Conservation (phyloP, 2,888 invertebrate species). For the Thymelicus lineola region DNA sequence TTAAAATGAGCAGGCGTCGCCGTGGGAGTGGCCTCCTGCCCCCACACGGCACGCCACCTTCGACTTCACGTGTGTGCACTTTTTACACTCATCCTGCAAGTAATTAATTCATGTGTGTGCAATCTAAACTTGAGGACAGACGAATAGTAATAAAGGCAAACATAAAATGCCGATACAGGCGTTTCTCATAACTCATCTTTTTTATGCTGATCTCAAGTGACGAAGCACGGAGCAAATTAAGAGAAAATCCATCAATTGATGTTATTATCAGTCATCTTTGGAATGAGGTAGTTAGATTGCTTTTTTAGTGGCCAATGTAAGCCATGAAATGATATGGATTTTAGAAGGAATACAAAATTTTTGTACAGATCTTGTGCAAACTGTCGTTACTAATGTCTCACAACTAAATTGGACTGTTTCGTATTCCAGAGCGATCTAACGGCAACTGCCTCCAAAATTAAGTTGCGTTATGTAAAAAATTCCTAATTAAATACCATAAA, state of each 20-base stretch:
- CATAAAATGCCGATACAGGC: conserved; percentile 12
- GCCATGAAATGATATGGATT: too few relatives aligned
- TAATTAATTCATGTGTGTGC: conserved; percentile 61
- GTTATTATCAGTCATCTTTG: too few relatives aligned
- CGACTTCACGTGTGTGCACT: conserved; percentile 72
- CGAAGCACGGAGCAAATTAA: conserved; percentile 27
- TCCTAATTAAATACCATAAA: too few relatives aligned
- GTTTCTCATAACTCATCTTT: conserved; percentile 11
- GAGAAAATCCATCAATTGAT: conserved; percentile 32
- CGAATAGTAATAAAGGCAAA: conserved; percentile 25
- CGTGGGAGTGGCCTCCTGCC: conserved; percentile 77
- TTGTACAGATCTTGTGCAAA: too few relatives aligned
- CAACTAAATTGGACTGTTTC: too few relatives aligned
- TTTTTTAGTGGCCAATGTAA: too few relatives aligned
- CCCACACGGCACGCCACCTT: conserved; percentile 69
- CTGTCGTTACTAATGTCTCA: too few relatives aligned
- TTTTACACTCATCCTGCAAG: conserved; percentile 68
- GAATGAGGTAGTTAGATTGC: too few relatives aligned
- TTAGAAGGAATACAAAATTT: too few relatives aligned
- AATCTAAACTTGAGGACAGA: conserved; percentile 35
- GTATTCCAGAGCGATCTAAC: too few relatives aligned
- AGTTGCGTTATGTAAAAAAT: too few relatives aligned
- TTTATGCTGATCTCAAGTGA: background rate
- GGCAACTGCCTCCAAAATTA: too few relatives aligned
- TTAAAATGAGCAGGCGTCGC: conserved; percentile 84